These are phyloP conservation scores for Pyxicephalus adspersus DNA, from an alignment of 2,113 vertebrate genomes.

Conservation along the genomic window DNA sequence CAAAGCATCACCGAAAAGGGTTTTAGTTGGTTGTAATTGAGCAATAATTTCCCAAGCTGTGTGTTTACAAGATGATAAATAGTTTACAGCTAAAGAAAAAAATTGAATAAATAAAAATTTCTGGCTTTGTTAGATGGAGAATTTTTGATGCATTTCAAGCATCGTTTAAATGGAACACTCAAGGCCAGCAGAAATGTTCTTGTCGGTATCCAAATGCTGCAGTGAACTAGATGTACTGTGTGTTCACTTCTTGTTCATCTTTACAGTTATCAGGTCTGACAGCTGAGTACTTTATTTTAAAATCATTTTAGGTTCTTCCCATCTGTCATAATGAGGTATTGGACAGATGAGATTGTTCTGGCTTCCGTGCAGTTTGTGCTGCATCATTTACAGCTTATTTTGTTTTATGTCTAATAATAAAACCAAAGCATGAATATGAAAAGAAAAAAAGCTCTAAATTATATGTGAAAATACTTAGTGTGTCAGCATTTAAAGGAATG, in stretches of 20 bases:
- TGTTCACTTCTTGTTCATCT: not conserved
- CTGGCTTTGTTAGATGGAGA: not conserved
- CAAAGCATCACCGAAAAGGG: not conserved
- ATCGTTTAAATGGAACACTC: not conserved
- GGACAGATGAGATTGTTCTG: not conserved
- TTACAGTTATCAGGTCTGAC: not conserved
- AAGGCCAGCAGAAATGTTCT: not conserved
- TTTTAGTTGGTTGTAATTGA: not conserved
- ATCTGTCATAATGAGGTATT: not conserved
- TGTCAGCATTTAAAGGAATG: too few relatives aligned
- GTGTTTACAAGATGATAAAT: conserved; percentile 2
- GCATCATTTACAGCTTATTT: too few relatives aligned
- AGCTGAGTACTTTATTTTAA: not conserved
- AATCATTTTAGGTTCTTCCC: not conserved
- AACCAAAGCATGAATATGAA: too few relatives aligned
- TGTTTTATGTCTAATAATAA: too few relatives aligned
- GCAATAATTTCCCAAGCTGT: not conserved
- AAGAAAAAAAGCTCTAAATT: too few relatives aligned
- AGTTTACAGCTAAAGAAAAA: not conserved
- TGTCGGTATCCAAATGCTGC: not conserved
- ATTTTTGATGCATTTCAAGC: not conserved
- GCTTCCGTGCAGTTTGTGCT: not conserved
- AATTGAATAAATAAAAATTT: conserved; percentile 2
- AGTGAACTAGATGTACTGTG: not conserved
- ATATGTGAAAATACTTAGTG: too few relatives aligned